Evolutionary conservation across 2,888 invertebrate genomes (phyloP), one percentile per base, ranked within the genome.

Genomic region (Gandaritis pyraliata): DNA sequence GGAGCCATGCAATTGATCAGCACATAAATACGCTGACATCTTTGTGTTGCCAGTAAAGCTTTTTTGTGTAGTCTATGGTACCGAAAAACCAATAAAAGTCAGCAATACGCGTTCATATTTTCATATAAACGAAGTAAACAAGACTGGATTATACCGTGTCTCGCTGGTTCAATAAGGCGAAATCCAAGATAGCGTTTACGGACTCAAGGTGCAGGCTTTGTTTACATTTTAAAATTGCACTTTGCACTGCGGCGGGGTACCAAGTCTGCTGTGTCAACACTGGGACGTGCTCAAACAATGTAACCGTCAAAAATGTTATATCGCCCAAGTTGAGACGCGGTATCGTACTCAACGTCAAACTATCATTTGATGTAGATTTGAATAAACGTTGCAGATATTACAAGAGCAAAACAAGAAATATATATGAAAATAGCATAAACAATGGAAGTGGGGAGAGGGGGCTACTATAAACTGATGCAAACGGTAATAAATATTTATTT

Each of bases 211-310:
- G 85, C 85, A 81, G 82, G 84, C 83, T 87, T 86, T 91, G 90
- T 91, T 91, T 91, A 90, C 89, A 85, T 87, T 90, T 88, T 87
- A 87, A 91, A 92, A 91, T 92, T 91, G 90, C 91, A 90, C 90
- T 90, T 89, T 90, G 87, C 89, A 87, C 85, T 83, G 85, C 81
- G 83, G 81, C 83, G 75, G 76, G 81, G 82, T 82, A 78, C 84
- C 78, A 74, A 77, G 82, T 85, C 83, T 87, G 36, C 85, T 83
- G 83, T 85, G 85, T 84, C 85, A 85, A 86, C 88, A 81, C 73
- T 65, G 81, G 75, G 79, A 81, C 85, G 79, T 88, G 84, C 81
- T 85, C 85, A 90, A 89, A 91, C 90, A 88, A 80, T 84, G 86
- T 88, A 83, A 84, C 83, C 82, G 82, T 86, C 87, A 85, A 88